These are phyloP conservation scores for Agonopterix heracliana DNA, from an alignment of 2,888 invertebrate species.

Conservation along the genomic window DNA sequence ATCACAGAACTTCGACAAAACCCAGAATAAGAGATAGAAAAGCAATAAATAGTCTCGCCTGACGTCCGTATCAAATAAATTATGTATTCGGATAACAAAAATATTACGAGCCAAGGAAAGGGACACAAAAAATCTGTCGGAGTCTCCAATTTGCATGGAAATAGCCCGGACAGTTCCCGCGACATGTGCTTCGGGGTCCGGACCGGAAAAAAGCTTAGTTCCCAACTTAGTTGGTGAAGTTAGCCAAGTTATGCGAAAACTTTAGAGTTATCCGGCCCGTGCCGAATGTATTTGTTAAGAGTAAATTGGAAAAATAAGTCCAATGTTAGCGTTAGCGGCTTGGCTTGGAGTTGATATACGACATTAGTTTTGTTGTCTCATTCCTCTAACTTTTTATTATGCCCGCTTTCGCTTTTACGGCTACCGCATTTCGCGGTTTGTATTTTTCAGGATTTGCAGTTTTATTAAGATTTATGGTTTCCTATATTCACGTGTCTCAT, in stretches of 20 bases:
- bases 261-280: conserved; percentile 21
- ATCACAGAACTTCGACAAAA: not conserved
- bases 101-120: conserved; percentile 32
- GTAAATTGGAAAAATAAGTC: conserved; percentile 48
- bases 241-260: conserved; percentile 50
- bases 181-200: conserved; percentile 42
- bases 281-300: conserved; percentile 24
- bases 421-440: not conserved
- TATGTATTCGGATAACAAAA: conserved; percentile 33
- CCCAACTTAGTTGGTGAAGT: conserved; percentile 10
- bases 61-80: conserved; percentile 33
- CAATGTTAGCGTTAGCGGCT: conserved; percentile 17
- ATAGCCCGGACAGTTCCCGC: conserved; percentile 26
- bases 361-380: conserved; percentile 23
- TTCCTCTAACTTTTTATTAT: conserved; percentile 4
- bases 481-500: too few relatives aligned
- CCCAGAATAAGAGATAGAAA: conserved; percentile 9
- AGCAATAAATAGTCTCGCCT: conserved; percentile 29
- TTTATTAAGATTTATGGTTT: too few relatives aligned
- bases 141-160: conserved; percentile 51
- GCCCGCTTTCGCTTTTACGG: not conserved
- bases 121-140: conserved; percentile 35
- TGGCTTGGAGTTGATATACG: conserved; percentile 32
- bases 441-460: too few relatives aligned
- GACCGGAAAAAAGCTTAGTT: conserved; percentile 11